Percentiles rank a stretch among this genome's conserved stretches.
phyloP scores from a whole-genome alignment of 2,797 vertebrate species.

The Telmatherina bonti region DNA sequence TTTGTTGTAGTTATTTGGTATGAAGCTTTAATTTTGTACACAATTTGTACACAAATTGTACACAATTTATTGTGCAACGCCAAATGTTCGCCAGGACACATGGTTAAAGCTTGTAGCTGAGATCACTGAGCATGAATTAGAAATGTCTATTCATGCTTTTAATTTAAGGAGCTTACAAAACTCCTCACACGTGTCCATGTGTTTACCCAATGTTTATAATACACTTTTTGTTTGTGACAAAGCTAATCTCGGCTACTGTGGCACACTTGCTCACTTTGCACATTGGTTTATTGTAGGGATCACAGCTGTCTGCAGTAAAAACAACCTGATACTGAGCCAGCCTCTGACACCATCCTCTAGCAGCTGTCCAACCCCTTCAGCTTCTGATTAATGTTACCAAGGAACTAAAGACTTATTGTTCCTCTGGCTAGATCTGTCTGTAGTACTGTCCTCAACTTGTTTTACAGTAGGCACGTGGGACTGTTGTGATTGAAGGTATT shows the following conservation, averaged over 20 bases:
- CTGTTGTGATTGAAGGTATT: neutral
- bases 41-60: neutral
- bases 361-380: conserved; percentile 44
- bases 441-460: neutral
- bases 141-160: neutral
- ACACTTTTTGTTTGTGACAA: neutral
- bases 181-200: neutral
- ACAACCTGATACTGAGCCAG: conserved; percentile 11
- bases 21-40: fast-evolving
- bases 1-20: neutral
- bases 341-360: conserved; percentile 16
- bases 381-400: neutral
- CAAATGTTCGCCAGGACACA: conserved; percentile 52
- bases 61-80: neutral
- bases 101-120: conserved; percentile 33
- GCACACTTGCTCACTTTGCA: neutral
- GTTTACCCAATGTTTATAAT: no score
- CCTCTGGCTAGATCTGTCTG: neutral
- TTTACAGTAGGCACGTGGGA: neutral
- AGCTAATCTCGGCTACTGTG: neutral
- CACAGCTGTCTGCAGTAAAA: conserved; percentile 36
- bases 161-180: neutral
- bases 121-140: conserved; percentile 41
- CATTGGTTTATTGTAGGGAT: neutral
- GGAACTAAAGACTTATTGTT: conserved; percentile 11